Base-by-base conservation (phyloP, 2,888 invertebrate genomes). In the Tetragnatha montana region DNA sequence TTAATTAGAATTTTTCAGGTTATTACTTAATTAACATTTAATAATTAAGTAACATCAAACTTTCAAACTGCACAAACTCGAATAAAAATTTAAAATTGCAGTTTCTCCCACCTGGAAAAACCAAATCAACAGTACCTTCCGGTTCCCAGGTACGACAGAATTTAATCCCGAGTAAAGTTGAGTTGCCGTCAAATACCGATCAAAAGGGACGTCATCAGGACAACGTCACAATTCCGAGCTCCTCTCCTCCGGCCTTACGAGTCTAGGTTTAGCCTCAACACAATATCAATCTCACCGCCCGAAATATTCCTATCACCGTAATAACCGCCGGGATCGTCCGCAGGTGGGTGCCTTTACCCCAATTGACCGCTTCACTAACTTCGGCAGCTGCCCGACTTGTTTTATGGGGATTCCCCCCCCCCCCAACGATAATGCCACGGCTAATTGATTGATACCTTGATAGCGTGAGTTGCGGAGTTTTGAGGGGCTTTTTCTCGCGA, bases 271-370 rank as follows among this genome's bases (percentile, higher is more conserved):
- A n/a, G n/a, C n/a, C n/a, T n/a, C n/a, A n/a, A 75, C 84, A 84
- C 84, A 89, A 80, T 89, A 89, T 89, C 84, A 89, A 89, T 89
- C 84, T 84, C 84, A 80, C 80, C 75, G 84, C 84, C 81, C 81
- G 88, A 89, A 89, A 84, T 84, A 84, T 84, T 84, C 84, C 75
- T n/a, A n/a, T n/a, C 35, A 35, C 21, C 70, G 84, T 89, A 89
- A 89, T 84, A 89, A 89, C 75, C 81, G 85, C 76, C 86, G 22
- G 22, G 14, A 12, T 79, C 51, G 80, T 74, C 80, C 80, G 80
- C 78, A 84, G 76, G 51, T 79, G 60, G 35, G 71, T 82, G 82
- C 50, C 82, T 73, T 71, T 73, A 60, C 21, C 81, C 84, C 81
- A 60, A 84, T 81, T 89, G 89, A 85, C 85, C 85, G 89, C 89